Percentiles rank a stretch among this genome's conserved stretches.
Conservation (phyloP, 2,797 vertebrate genomes). For the Enteromius paludinosus region DNA sequence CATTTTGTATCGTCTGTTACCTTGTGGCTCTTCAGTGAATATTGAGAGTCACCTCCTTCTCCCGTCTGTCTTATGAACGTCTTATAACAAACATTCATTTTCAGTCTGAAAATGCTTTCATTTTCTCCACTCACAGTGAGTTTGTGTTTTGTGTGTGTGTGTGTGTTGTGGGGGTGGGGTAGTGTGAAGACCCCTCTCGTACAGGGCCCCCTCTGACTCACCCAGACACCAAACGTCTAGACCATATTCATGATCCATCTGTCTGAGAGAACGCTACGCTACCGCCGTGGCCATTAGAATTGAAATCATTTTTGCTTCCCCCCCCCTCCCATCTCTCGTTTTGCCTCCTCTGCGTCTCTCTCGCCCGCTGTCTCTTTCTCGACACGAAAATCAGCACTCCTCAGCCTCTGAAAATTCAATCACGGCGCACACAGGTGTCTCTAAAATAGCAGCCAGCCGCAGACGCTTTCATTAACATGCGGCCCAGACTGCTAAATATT, state of each 20-base stretch:
- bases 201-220: conserved; percentile 81
- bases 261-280: conserved; percentile 84
- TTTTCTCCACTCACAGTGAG: conserved; percentile 17
- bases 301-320: conserved; percentile 76
- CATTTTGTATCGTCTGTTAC: neutral
- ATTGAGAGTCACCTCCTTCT: neutral
- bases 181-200: conserved; percentile 52
- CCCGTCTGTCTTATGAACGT: conserved; percentile 51
- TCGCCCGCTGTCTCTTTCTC: conserved; percentile 46
- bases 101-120: conserved; percentile 22
- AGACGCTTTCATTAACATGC: conserved; percentile 94
- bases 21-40: neutral
- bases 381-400: conserved; percentile 18
- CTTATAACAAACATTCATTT: conserved; percentile 58
- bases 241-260: conserved; percentile 92
- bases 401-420: conserved; percentile 49
- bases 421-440: conserved; percentile 47
- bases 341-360: conserved; percentile 25
- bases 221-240: conserved; percentile 86
- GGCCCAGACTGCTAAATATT: conserved; percentile 94
- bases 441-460: conserved; percentile 72
- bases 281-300: conserved; percentile 86
- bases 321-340: conserved; percentile 14
- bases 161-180: conserved; percentile 50
- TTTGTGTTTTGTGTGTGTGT: conserved; percentile 52